These are phyloP conservation scores for Dasypus novemcinctus DNA, from an alignment of 2,113 vertebrate species.

Conservation along the genomic window DNA sequence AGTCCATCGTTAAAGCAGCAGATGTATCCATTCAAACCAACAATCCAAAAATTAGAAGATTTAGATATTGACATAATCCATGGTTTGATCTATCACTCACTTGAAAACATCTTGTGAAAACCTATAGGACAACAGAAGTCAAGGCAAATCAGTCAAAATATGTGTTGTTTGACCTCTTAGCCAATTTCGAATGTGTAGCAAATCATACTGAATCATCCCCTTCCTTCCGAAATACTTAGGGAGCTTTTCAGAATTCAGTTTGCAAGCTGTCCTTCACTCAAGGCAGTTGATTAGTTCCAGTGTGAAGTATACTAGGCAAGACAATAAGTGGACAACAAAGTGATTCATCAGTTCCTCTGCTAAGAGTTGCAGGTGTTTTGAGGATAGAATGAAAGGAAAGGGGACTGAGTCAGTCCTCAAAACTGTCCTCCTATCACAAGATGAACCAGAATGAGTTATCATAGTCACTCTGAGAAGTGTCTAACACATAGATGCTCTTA, in stretches of 20 bases:
- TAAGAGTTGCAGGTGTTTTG: conserved; percentile 89
- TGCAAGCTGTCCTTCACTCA: conserved; percentile 81
- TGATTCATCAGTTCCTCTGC: conserved; percentile 88
- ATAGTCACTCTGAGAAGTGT: conserved; percentile 62
- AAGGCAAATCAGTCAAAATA: conserved; percentile 78
- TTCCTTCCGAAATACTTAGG: conserved; percentile 81
- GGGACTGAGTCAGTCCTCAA: conserved; percentile 76
- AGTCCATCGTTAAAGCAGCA: conserved; percentile 72
- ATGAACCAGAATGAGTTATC: conserved; percentile 73
- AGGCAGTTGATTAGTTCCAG: conserved; percentile 82
- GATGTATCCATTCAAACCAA: conserved; percentile 75
- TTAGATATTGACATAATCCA: conserved; percentile 64
- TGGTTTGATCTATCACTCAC: conserved; percentile 39
- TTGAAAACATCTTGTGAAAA: conserved; percentile 79
- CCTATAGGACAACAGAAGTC: conserved; percentile 69
- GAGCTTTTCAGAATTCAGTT: conserved; percentile 82
- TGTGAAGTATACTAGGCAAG: conserved; percentile 85
- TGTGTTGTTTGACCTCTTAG: conserved; percentile 77
- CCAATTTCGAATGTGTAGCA: conserved; percentile 82
- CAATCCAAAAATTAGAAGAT: conserved; percentile 69
- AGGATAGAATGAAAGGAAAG: conserved; percentile 79
- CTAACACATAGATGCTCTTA: conserved; percentile 30
- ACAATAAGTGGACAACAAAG: conserved; percentile 88
- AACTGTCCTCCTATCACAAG: conserved; percentile 74
- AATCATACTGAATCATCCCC: conserved; percentile 79